Conservation (phyloP, 1,140 invertebrate genomes). For the Telenomus remus region DNA sequence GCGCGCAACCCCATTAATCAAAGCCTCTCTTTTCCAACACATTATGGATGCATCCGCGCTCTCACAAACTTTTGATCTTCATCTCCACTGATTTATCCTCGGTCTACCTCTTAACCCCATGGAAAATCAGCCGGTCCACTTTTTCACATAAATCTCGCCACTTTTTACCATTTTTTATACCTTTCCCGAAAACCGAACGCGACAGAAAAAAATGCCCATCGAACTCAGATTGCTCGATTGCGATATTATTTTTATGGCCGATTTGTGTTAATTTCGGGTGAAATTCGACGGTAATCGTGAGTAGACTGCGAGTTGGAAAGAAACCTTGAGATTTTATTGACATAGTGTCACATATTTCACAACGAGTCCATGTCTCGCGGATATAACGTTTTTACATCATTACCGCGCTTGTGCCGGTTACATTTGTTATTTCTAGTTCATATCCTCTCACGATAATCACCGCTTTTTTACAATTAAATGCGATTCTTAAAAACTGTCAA, state of each 20-base stretch:
- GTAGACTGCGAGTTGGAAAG: no score
- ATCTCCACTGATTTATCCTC: conserved; percentile 48
- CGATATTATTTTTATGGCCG: no score
- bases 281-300: no score
- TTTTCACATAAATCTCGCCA: no score
- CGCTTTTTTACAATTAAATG: no score
- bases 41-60: conserved; percentile 38
- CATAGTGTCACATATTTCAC: conserved; percentile 47
- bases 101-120: no score
- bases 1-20: conserved; percentile 38
- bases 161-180: no score
- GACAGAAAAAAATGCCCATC: no score
- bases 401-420: not conserved
- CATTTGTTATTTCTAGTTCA: conserved; percentile 11
- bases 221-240: no score
- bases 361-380: conserved; percentile 13
- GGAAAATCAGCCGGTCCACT: not conserved
- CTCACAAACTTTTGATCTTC: conserved; percentile 53
- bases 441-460: not conserved
- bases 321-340: conserved; percentile 49
- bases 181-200: no score
- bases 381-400: conserved; percentile 18
- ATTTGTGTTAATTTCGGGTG: no score
- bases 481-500: no score
- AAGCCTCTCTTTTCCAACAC: conserved; percentile 43